Evolutionary conservation across 2,888 invertebrate species (phyloP).

Genomic region (Nomada ferruginata): DNA sequence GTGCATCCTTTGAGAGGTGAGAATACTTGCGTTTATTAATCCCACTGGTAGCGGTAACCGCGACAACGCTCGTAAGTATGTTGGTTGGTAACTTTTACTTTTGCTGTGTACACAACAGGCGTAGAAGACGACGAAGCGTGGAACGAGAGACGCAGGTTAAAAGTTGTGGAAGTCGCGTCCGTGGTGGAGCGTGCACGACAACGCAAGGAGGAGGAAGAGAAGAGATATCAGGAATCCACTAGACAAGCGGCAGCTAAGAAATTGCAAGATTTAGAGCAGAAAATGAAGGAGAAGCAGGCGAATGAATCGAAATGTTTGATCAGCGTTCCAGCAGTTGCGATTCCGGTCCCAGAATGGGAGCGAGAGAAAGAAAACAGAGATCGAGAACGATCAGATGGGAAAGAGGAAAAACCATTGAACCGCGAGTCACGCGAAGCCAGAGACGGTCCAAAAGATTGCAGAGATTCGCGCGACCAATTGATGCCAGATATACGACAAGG

Average conservation of each 20-base stretch:
- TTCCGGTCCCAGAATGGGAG: slow-evolving; percentile 86
- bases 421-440: slow-evolving; percentile 52
- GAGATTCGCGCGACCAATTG: slow-evolving; percentile 62
- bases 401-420: slow-evolving; percentile 62
- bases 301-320: slow-evolving; percentile 84
- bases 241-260: slow-evolving; percentile 88
- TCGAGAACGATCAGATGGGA: slow-evolving; percentile 83
- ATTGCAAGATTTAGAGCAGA: slow-evolving; percentile 89
- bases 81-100: neutral
- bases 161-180: slow-evolving; percentile 91
- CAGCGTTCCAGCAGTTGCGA: slow-evolving; percentile 84
- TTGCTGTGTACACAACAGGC: slow-evolving; percentile 56
- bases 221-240: slow-evolving; percentile 89
- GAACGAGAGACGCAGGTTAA: slow-evolving; percentile 89
- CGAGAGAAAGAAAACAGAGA: slow-evolving; percentile 81
- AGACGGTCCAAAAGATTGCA: slow-evolving; percentile 58
- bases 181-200: slow-evolving; percentile 93
- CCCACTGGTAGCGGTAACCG: neutral
- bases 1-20: slow-evolving; percentile 79
- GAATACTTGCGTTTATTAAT: slow-evolving; percentile 23
- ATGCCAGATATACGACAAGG: slow-evolving; percentile 65
- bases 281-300: slow-evolving; percentile 87
- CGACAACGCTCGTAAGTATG: neutral
- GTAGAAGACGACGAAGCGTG: slow-evolving; percentile 88
- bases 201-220: slow-evolving; percentile 95